phyloP scores from a whole-genome alignment of 2,888 invertebrate species.

The Acleris laterana region DNA sequence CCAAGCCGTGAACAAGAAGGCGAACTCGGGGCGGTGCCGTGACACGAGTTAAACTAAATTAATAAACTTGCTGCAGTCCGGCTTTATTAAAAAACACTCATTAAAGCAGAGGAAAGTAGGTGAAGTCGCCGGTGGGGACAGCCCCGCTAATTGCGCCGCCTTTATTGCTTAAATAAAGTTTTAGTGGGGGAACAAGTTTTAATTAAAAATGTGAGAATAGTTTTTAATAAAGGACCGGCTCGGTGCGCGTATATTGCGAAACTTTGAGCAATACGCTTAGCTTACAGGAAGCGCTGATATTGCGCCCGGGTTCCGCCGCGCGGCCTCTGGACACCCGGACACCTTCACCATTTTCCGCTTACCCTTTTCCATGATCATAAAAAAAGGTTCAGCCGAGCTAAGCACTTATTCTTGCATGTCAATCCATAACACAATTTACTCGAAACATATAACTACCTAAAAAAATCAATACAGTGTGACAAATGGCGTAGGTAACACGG shows the following conservation, averaged over 20 bases:
- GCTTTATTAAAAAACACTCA: slow-evolving; percentile 85
- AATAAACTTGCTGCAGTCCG: slow-evolving; percentile 81
- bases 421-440: neutral
- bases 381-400: slow-evolving; percentile 34
- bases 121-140: slow-evolving; percentile 84
- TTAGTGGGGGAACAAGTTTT: slow-evolving; percentile 84
- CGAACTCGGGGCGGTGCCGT: slow-evolving; percentile 55
- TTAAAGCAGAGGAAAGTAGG: slow-evolving; percentile 83
- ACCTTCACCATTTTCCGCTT: slow-evolving; percentile 26
- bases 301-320: slow-evolving; percentile 50
- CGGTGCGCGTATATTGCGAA: slow-evolving; percentile 82
- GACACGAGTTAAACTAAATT: slow-evolving; percentile 83
- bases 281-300: slow-evolving; percentile 78
- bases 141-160: slow-evolving; percentile 83
- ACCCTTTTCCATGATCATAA: slow-evolving; percentile 16
- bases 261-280: slow-evolving; percentile 82
- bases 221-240: slow-evolving; percentile 84
- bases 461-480: slow-evolving; percentile 73
- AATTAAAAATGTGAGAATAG: slow-evolving; percentile 85
- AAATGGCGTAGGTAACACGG: slow-evolving; percentile 76
- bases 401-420: slow-evolving; percentile 8
- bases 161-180: slow-evolving; percentile 85
- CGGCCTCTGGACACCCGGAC: slow-evolving; percentile 39
- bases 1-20: slow-evolving; percentile 10
- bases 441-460: neutral